Evolutionary conservation across 1,140 invertebrate genomes (phyloP).

Genomic region (Chionoecetes opilio): DNA sequence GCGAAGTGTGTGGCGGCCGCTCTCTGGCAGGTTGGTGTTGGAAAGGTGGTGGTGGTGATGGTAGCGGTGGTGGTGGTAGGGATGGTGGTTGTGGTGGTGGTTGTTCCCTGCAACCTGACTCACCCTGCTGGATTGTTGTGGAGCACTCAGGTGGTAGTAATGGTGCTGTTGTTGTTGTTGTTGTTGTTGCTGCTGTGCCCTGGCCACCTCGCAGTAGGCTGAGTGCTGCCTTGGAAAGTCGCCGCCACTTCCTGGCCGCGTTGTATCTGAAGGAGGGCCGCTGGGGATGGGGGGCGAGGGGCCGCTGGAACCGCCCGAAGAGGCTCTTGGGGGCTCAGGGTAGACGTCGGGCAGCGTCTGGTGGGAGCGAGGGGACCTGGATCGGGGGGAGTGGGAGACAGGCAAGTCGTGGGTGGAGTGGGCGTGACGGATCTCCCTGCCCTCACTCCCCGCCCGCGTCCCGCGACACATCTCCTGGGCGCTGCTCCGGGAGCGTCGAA

Average conservation of each 20-base stretch:
- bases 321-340: slow-evolving; percentile 77
- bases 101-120: slow-evolving; percentile 74
- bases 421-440: slow-evolving; percentile 78
- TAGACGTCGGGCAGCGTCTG: slow-evolving; percentile 79
- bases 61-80: slow-evolving; percentile 61
- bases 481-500: slow-evolving; percentile 77
- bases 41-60: slow-evolving; percentile 52
- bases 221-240: slow-evolving; percentile 78
- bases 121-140: slow-evolving; percentile 73
- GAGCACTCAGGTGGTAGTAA: slow-evolving; percentile 68
- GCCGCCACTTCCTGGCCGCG: slow-evolving; percentile 62
- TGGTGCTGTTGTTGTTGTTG: slow-evolving; percentile 75
- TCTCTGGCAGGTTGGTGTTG: slow-evolving; percentile 46
- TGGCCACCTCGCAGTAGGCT: slow-evolving; percentile 79
- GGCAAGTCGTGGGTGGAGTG: slow-evolving; percentile 80
- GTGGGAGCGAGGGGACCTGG: slow-evolving; percentile 72
- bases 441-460: slow-evolving; percentile 72
- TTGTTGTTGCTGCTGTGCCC: slow-evolving; percentile 69
- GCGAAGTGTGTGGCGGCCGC: slow-evolving; percentile 68
- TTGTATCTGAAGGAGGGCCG: slow-evolving; percentile 68
- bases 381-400: slow-evolving; percentile 76
- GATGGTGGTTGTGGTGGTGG: slow-evolving; percentile 60
- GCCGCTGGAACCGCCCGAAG: slow-evolving; percentile 80
- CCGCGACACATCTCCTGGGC: slow-evolving; percentile 78
- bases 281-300: slow-evolving; percentile 80